phyloP scores from a whole-genome alignment of 2,113 vertebrate species.

The Etia nguti region DNA sequence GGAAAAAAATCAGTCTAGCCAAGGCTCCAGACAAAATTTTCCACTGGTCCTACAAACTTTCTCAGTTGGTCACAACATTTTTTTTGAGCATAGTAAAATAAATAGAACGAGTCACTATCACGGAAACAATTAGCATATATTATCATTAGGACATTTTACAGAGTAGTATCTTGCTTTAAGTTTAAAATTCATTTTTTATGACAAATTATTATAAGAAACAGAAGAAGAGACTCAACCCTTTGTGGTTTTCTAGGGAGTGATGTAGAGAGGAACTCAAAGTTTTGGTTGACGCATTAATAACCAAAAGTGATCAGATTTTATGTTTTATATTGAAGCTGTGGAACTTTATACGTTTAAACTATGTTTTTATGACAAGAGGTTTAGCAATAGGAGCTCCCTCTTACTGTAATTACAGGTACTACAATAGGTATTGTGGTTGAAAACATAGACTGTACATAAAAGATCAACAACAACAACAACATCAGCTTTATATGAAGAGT shows the following conservation, averaged over 20 bases:
- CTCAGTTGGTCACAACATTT: background rate
- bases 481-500: background rate
- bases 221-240: background rate
- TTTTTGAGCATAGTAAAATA: background rate
- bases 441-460: background rate
- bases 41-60: background rate
- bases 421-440: background rate
- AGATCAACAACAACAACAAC: background rate
- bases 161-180: background rate
- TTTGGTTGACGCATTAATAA: background rate
- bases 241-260: background rate
- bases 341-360: background rate
- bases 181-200: background rate
- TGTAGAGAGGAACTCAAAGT: background rate
- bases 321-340: background rate
- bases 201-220: background rate
- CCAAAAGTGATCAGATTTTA: background rate
- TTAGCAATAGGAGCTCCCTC: background rate
- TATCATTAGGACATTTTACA: background rate
- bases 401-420: background rate
- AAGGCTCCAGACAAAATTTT: background rate
- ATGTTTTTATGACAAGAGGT: background rate
- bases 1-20: rapidly evolving
- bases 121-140: background rate
- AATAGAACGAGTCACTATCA: background rate